These are phyloP conservation scores for Pipa parva DNA, from an alignment of 2,113 vertebrate species.

Conservation along the genomic window DNA sequence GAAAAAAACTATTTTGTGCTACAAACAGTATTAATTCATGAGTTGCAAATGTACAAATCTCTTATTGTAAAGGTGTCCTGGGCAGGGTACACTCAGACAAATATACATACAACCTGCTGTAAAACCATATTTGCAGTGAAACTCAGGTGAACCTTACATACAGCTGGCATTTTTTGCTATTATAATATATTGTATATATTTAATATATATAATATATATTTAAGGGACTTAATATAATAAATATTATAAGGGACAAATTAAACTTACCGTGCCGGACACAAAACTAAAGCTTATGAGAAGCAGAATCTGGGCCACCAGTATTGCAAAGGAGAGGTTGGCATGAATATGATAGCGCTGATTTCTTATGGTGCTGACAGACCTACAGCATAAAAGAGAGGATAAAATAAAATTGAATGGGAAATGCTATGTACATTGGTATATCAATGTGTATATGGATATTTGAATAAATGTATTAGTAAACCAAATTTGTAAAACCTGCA, in stretches of 20 bases:
- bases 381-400: conserved; percentile 42
- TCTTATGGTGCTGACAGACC: conserved; percentile 87
- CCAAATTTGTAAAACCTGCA: too few species aligned
- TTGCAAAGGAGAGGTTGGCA: conserved; percentile 85
- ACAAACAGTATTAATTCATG: too few species aligned
- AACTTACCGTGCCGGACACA: conserved; percentile 72
- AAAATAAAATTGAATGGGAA: too few species aligned
- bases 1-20: too few species aligned
- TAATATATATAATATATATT: not conserved
- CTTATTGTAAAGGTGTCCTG: too few species aligned
- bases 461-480: too few species aligned
- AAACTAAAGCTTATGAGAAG: conserved; percentile 85
- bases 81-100: too few species aligned
- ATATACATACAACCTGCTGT: too few species aligned
- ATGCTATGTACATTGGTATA: too few species aligned
- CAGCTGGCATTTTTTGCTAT: too few species aligned
- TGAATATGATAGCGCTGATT: conserved; percentile 97
- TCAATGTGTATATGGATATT: too few species aligned
- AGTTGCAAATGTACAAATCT: too few species aligned
- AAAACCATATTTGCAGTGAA: not conserved
- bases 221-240: not conserved
- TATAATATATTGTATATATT: not conserved
- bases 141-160: not conserved
- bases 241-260: not conserved
- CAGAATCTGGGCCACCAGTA: conserved; percentile 86